These are phyloP conservation scores for Gasterosteus nipponicus DNA, from an alignment of 2,113 vertebrate species.

Conservation along the genomic window DNA sequence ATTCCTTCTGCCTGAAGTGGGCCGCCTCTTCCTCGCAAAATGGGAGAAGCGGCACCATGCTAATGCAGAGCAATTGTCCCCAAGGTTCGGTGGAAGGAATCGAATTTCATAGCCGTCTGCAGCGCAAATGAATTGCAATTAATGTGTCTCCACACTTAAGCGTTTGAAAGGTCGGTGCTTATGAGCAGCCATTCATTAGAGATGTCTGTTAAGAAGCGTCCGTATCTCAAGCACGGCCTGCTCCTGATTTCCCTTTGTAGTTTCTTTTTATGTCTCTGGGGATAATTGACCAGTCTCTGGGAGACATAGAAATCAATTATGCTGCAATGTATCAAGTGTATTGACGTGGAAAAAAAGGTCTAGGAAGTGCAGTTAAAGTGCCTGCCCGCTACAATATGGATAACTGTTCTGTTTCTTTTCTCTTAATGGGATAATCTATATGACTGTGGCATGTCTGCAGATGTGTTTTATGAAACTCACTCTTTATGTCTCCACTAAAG, in stretches of 20 bases:
- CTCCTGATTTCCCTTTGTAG: slow-evolving; percentile 58
- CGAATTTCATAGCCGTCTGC: slow-evolving; percentile 64
- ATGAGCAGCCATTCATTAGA: slow-evolving; percentile 74
- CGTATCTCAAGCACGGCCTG: slow-evolving; percentile 61
- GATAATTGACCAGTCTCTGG: slow-evolving; percentile 72
- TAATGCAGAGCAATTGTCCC: slow-evolving; percentile 63
- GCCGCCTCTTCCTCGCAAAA: slow-evolving; percentile 35
- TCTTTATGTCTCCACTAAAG: slow-evolving; percentile 35
- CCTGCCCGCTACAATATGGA: slow-evolving; percentile 41
- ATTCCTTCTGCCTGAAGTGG: slow-evolving; percentile 66
- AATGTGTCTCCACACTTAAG: slow-evolving; percentile 61
- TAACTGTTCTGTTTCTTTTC: slow-evolving; percentile 28
- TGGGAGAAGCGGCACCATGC: slow-evolving; percentile 58
- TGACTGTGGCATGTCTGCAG: slow-evolving; percentile 35
- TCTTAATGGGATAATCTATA: slow-evolving; percentile 44
- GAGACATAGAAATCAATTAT: slow-evolving; percentile 73
- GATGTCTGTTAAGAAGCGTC: slow-evolving; percentile 66
- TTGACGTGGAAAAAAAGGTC: slow-evolving; percentile 50
- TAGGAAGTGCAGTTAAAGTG: slow-evolving; percentile 52
- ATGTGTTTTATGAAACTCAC: slow-evolving; percentile 48
- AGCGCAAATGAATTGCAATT: slow-evolving; percentile 68
- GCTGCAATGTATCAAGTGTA: slow-evolving; percentile 68
- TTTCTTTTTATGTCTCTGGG: slow-evolving; percentile 61
- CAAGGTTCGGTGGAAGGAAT: slow-evolving; percentile 66
- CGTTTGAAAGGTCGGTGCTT: slow-evolving; percentile 67